Evolutionary conservation across 2,797 vertebrate genomes (phyloP).

Genomic region (Cheirogaleus major): DNA sequence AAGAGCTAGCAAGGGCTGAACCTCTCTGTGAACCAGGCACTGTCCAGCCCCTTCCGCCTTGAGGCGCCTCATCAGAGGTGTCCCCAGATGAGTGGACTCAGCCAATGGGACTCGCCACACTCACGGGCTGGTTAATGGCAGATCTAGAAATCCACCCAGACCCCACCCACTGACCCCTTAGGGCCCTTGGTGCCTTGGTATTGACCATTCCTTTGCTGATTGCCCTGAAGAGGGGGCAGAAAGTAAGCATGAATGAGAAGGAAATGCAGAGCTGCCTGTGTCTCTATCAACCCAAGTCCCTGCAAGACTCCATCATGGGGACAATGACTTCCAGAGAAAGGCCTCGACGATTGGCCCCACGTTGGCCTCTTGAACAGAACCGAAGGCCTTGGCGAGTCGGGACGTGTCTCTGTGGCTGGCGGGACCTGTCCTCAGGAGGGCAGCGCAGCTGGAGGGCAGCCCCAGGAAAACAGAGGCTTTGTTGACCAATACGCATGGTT

Average conservation of each 20-base stretch:
- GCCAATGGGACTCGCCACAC: rapidly evolving
- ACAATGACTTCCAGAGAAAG: background rate
- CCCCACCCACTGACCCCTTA: background rate
- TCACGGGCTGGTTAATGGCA: background rate
- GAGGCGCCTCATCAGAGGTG: background rate
- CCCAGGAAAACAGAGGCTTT: background rate
- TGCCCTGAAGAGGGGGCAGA: background rate
- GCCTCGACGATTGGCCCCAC: background rate
- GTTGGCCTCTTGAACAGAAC: background rate
- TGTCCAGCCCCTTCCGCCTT: background rate
- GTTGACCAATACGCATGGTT: background rate
- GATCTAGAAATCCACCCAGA: background rate
- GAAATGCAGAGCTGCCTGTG: background rate
- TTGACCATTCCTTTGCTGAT: background rate
- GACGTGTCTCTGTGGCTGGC: background rate
- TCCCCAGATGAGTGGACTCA: background rate
- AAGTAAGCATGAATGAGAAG: background rate
- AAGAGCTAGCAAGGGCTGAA: background rate
- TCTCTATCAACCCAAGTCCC: background rate
- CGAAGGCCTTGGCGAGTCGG: background rate
- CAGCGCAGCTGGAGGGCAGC: background rate
- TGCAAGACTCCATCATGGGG: background rate
- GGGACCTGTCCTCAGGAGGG: background rate
- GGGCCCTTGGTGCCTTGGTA: background rate
- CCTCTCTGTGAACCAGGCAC: background rate